Evolutionary conservation across 2,888 invertebrate species (phyloP), one percentile per base, ranked within the genome.

Genomic region (Danaus chrysippus): DNA sequence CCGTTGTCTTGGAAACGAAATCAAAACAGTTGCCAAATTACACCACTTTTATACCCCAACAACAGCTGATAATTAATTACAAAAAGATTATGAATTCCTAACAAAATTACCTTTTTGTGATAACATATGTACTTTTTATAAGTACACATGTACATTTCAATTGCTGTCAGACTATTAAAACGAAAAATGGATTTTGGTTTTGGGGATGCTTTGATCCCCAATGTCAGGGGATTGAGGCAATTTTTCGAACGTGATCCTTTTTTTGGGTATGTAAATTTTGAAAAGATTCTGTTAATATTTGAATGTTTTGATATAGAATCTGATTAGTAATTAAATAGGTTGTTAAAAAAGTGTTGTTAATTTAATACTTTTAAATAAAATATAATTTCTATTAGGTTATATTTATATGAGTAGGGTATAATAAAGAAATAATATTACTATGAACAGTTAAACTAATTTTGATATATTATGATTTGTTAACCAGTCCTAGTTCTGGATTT

Each of bases 401-500:
- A 6, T 34, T 34, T 34, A 34, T 34, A 34, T 34, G 23, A 1
- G 23, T 34, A 5, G 3, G 23, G 23, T 5, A 34, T 6, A 34
- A 34, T 1, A 3, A 34, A 34, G 23, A 34, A 34, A 34, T 34
- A 34, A 34, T 34, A 8, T 34, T 34, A 34, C 23, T 34, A 34
- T 34, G 23, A 34, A 34, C 23, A 34, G 23, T 34, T 34, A 1
- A 46, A 43, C 12, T 43, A n/a, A 1, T 46, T n/a, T n/a, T 5
- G 2, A 3, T n/a, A 42, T 41, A 15, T 52, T 49, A 46, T 41
- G 10, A 10, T 17, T 52, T 59, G 23, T 15, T 43, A 62, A 58
- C 0, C 82, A 93, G 93, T 73, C 92, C 93, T 56, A 88, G 92
- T 55, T 87, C 92, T 59, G 89, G 92, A 53, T 92, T 94, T 68